Evolutionary conservation across 2,113 vertebrate species (phyloP), one percentile per base, ranked within the genome.

Genomic region (Thalassarche chlororhynchos): DNA sequence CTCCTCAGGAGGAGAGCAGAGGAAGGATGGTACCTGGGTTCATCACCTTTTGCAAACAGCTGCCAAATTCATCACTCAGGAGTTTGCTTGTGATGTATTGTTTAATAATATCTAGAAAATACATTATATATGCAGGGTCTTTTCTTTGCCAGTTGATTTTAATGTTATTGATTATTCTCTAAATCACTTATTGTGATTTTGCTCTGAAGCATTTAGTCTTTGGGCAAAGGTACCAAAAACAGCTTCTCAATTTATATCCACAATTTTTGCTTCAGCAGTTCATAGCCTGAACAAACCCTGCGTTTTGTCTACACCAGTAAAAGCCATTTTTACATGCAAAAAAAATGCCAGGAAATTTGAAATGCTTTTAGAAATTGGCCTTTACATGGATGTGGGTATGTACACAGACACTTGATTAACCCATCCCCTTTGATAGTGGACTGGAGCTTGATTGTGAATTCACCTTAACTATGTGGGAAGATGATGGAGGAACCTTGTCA

Each of bases 111-210:
- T 70, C 87, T 91, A 94, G 77, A 87, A 94, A 82, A 89, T 42
- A 40, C 79, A 70, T 96, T 95, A 74, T 15, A 91, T 86, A 96
- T 78, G 79, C 44, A 77, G 23, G 21, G 42, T 44, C 49, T 87
- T 92, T 79, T 74, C 91, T 78, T 81, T 96, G 94, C 93, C 90
- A 87, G 47, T 46, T 95, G 79, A 84, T 97, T 97, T 96, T 90
- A 87, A 90, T 58, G 66, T 70, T 96, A 97, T 96, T 93, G 93
- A 96, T 97, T 96, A 86, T 84, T 92, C 96, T 84, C 79, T 84
- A 96, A 97, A 95, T 93, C 90, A 96, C 83, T 94, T 93, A 61
- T 58, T 92, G 60, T 85, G 94, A 93, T 93, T 94, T 96, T 78
- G 20, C 86, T 92, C 78, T 79, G 49, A 96, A 96, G 61, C 80